Conservation (phyloP, 2,113 vertebrate genomes). For the Ifrita kowaldi region DNA sequence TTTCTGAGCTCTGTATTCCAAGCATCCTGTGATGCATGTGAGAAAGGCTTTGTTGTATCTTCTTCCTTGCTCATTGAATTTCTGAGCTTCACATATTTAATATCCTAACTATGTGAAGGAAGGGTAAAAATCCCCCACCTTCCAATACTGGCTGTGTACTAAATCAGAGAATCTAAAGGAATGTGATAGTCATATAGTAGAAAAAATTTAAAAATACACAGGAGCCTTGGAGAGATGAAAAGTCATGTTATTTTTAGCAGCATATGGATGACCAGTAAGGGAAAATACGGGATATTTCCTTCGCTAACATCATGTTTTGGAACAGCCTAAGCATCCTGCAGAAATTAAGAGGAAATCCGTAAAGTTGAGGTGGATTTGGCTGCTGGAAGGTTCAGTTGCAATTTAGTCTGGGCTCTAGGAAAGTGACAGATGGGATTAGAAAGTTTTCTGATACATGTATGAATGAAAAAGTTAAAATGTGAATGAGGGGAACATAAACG, state of each 20-base stretch:
- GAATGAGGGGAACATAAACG: rapidly evolving
- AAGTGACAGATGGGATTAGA: neutral
- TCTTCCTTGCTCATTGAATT: neutral
- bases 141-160: neutral
- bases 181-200: neutral
- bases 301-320: neutral
- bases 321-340: neutral
- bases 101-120: neutral
- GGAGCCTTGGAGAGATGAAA: neutral
- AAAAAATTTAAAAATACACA: neutral
- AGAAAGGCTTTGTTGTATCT: neutral
- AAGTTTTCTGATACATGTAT: neutral
- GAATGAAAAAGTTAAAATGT: neutral
- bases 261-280: neutral
- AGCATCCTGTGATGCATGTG: neutral
- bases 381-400: neutral
- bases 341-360: neutral
- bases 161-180: neutral
- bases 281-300: neutral
- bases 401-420: neutral
- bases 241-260: neutral
- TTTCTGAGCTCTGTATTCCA: neutral
- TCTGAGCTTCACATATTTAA: neutral
- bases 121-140: neutral
- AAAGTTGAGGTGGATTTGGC: neutral